Evolutionary conservation across 2,113 vertebrate genomes (phyloP).

Genomic region (Myiopsitta monachus): DNA sequence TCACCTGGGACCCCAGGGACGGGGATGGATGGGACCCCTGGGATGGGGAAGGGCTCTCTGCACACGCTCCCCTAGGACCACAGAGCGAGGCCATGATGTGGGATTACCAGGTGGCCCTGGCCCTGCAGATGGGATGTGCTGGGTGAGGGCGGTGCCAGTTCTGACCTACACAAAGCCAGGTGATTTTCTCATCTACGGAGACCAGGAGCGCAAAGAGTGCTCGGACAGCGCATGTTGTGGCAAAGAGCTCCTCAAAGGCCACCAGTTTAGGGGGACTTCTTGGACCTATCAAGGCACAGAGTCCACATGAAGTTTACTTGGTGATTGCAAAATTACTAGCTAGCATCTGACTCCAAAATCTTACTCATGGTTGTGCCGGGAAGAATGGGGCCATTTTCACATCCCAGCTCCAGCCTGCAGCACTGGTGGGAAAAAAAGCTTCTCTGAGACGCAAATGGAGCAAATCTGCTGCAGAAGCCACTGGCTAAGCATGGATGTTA

Average conservation of each 20-base stretch:
- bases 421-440: not conserved
- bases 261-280: not conserved
- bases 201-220: rapidly evolving
- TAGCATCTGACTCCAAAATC: not conserved
- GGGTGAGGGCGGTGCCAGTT: not conserved
- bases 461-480: not conserved
- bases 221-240: rapidly evolving
- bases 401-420: not conserved
- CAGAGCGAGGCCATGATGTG: rapidly evolving
- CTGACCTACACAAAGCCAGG: not conserved
- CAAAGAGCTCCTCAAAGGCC: not conserved
- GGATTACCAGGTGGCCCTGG: not conserved
- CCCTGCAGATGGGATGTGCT: rapidly evolving
- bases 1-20: rapidly evolving
- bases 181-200: not conserved
- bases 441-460: not conserved
- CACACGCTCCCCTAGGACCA: not conserved
- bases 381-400: not conserved
- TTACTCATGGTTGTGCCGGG: not conserved
- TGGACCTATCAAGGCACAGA: not conserved
- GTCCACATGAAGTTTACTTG: not conserved
- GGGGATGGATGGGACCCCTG: no score
- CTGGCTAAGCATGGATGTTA: not conserved
- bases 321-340: not conserved
- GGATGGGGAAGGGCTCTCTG: not conserved